Conservation (phyloP, 37 sponge, comb jelly and placozoan species). For the Geodia barretti region DNA sequence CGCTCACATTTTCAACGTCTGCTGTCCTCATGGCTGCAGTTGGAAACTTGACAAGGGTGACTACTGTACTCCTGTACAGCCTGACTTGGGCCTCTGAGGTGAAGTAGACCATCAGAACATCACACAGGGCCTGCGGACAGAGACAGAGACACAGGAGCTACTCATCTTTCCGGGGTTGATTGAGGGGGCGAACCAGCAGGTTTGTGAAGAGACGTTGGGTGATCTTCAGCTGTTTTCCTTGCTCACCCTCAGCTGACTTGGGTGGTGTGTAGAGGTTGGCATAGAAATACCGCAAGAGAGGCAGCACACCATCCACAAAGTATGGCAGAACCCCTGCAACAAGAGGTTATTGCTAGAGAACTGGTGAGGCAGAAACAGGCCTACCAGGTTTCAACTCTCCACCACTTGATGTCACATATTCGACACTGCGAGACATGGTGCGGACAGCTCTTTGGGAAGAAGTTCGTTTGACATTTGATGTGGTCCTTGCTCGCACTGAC, state of each 20-base stretch:
- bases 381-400: no score
- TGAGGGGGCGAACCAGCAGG: background rate
- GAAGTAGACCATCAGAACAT: background rate
- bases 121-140: background rate
- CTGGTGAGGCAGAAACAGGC: no score
- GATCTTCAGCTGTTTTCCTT: background rate
- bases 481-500: no score
- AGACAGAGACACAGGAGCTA: no score
- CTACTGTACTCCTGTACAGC: constrained; percentile 7
- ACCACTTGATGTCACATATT: no score
- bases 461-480: no score
- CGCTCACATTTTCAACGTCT: no score
- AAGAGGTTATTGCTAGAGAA: background rate
- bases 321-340: constrained; percentile 42
- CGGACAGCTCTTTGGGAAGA: no score
- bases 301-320: constrained; percentile 50
- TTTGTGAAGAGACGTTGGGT: background rate
- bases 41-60: constrained; percentile 16
- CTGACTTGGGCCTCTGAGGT: constrained; percentile 12
- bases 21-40: no score
- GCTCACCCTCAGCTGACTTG: background rate
- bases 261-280: background rate
- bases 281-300: constrained; percentile 30
- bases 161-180: background rate
- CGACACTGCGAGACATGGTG: no score